Conservation (phyloP, 2,888 invertebrate species). For the Cybosia mesomella region DNA sequence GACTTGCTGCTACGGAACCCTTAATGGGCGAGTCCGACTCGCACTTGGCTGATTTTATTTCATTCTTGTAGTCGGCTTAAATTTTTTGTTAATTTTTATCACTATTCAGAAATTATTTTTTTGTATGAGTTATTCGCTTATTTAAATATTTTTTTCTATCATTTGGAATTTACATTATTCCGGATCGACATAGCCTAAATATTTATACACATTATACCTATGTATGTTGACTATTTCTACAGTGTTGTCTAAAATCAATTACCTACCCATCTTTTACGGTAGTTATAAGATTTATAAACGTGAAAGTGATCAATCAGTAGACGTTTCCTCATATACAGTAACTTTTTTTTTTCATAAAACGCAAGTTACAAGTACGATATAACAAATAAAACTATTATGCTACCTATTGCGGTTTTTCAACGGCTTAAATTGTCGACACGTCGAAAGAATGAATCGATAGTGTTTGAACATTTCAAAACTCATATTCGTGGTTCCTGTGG, state of each 20-base stretch:
- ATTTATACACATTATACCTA: no score
- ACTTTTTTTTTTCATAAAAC: not conserved
- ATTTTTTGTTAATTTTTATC: no score
- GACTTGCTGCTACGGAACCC: no score
- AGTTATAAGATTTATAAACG: not conserved
- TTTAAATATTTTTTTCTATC: no score
- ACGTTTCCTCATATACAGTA: not conserved
- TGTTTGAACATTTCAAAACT: not conserved
- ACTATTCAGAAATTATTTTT: no score
- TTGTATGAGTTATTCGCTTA: no score
- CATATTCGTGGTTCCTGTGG: not conserved
- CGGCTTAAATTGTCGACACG: not conserved
- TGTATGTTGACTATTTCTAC: no score
- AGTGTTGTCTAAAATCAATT: not conserved
- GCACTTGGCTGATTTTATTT: no score
- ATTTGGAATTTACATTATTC: no score
- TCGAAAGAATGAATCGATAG: not conserved
- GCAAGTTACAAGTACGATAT: not conserved
- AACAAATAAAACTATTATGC: not conserved
- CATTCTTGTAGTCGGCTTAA: no score
- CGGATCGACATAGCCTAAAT: no score
- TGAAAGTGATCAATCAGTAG: not conserved
- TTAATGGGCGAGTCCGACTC: no score
- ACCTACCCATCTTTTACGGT: not conserved
- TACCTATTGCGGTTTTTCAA: not conserved